Conservation (phyloP, 2,113 vertebrate species). For the Caranx ignobilis region DNA sequence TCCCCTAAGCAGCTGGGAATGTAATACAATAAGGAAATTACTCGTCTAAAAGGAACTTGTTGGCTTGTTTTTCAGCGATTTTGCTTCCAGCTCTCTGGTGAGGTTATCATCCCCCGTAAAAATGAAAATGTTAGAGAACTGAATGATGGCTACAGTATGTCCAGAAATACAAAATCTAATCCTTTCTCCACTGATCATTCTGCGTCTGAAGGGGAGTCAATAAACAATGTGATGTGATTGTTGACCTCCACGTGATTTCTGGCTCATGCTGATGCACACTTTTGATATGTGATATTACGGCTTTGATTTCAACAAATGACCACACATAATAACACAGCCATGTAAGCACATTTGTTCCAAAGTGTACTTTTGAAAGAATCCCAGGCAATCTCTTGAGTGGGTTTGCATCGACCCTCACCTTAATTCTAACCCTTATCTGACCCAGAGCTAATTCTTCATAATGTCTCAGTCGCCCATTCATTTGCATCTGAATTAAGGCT, state of each 20-base stretch:
- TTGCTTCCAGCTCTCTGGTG: conserved; percentile 42
- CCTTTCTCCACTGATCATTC: not conserved
- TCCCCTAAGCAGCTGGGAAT: conserved; percentile 68
- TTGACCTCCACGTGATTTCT: not conserved
- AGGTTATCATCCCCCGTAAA: conserved; percentile 18
- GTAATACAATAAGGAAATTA: conserved; percentile 74
- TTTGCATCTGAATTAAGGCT: conserved; percentile 45
- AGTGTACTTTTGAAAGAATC: conserved; percentile 30
- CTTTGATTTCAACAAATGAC: conserved; percentile 1
- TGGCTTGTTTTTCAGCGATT: conserved; percentile 57
- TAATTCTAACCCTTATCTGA: conserved; percentile 1
- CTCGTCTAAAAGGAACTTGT: conserved; percentile 65
- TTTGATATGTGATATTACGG: conserved; percentile 1
- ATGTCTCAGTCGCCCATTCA: conserved; percentile 16
- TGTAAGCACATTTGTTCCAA: conserved; percentile 38
- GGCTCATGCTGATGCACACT: not conserved
- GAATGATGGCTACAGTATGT: not conserved
- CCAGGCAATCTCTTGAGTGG: conserved; percentile 63
- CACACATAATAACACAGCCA: not conserved
- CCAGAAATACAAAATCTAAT: not conserved
- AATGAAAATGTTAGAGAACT: conserved; percentile 12
- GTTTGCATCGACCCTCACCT: conserved; percentile 49
- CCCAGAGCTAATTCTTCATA: conserved; percentile 46
- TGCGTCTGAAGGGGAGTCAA: conserved; percentile 1
- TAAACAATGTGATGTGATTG: not conserved